Base-by-base conservation (phyloP, 2,888 invertebrate species). In the Willowsia nigromaculata region DNA sequence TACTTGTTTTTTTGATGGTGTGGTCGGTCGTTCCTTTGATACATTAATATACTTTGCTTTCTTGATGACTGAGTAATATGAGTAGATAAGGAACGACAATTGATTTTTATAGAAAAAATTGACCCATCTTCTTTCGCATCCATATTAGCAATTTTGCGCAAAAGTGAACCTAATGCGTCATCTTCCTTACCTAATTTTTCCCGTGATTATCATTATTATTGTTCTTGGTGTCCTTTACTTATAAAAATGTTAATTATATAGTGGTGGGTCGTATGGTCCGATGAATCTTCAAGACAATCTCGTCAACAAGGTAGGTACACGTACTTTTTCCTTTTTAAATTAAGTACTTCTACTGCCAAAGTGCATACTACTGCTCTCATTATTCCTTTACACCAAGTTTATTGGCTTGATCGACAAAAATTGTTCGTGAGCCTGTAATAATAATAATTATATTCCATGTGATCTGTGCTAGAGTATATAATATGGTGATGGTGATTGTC, bases 161-260 rank as follows among this genome's bases (percentile, higher is more conserved):
- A 37, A 68, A 37, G 4, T 4, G 11, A 65, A 30, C n/a, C n/a
- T 9, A 62, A 27, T 65, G 37, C 37, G 37, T 37, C 30, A 33
- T 65, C 25, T 59, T 65, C 37, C 22, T 37, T 18, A n/a, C 37
- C 15, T 37, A 15, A 65, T 65, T 65, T 65, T 62, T 65, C 1
- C 25, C 3, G 47, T 76, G 50, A 76, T 76, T 50, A 50, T 47
- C 30, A 50, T 50, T 22, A 65, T 37, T n/a, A 25, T 65, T 65
- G 59, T 62, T 2, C n/a, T 65, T 65, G 65, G 37, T 76, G 76
- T 76, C 76, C 76, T 76, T 76, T 76, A 76, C 50, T 76, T 30
- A 50, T 43, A 71, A 76, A 76, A 76, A 76, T 56, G 56, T n/a
- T 78, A 78, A 78, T 78, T 78, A 78, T 78, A 78, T 78, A 22